phyloP scores from a whole-genome alignment of 2,113 vertebrate genomes.

The Tauraco erythrolophus region DNA sequence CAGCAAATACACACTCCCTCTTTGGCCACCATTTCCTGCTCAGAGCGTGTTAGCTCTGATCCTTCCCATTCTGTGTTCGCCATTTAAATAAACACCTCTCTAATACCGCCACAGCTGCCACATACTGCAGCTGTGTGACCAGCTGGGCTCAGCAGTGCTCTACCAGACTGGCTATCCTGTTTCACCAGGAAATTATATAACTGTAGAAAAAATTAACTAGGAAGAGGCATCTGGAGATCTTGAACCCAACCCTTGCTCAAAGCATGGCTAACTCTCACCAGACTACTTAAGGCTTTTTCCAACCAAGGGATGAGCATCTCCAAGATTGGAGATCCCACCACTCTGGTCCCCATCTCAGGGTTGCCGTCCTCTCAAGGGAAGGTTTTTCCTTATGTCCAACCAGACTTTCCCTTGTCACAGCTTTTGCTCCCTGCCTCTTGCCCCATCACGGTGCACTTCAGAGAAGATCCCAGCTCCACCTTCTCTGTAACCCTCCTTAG shows the following conservation, averaged over 20 bases:
- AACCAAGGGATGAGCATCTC: background rate
- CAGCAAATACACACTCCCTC: background rate
- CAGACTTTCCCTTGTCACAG: background rate
- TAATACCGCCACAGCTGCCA: background rate
- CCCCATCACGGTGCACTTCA: background rate
- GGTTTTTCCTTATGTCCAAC: background rate
- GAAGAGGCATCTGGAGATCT: background rate
- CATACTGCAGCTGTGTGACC: background rate
- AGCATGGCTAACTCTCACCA: background rate
- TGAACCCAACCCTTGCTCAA: background rate
- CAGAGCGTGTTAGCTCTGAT: background rate
- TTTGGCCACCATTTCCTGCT: background rate
- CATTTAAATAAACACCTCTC: background rate
- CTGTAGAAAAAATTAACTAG: background rate
- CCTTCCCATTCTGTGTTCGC: background rate
- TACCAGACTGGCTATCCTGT: background rate
- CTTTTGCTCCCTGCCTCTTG: background rate
- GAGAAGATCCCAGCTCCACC: background rate
- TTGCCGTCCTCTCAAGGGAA: background rate
- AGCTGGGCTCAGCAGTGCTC: background rate
- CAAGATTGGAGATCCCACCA: rapidly evolving
- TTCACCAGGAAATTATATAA: background rate
- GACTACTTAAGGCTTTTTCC: background rate
- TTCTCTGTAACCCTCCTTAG: background rate
- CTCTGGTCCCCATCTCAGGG: background rate